Base-by-base conservation (phyloP, 2,797 vertebrate genomes). In the Gymnoscopelus braueri region DNA sequence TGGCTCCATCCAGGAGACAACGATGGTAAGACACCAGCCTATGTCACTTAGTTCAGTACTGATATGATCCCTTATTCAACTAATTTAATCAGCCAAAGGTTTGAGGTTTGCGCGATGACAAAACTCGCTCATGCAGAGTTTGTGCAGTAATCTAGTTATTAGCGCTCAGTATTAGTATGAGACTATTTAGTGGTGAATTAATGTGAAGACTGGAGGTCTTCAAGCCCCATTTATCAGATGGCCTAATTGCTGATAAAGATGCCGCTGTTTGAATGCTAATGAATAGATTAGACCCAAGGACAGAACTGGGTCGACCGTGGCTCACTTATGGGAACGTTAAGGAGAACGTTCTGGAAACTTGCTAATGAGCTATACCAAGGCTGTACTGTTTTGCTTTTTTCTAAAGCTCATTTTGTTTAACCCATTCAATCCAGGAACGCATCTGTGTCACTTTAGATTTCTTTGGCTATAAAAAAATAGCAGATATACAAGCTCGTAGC, bases 1-100 rank as follows among this genome's bases (percentile, higher is more conserved):
- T 89, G 98, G 98, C 56, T 99, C 98, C 26, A 99, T 99, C 89
- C 98, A 99, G 83, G 98, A 99, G 88, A 99, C 98, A 35, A 99
- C 98, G 13, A 99, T 99, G 98, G 98, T 99, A 95, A 96, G 95
- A 81, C 44, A 44, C 24, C 67, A n/a, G 62, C 24, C 56, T 63
- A 5, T 47, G 66, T 14, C 57, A 35, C 19, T 5, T 35, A 13
- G 12, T 52, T 72, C 9, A 4, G 14, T 57, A 80, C 63, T 75
- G 66, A 26, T 29, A 29, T 29, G 26, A 29, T 29, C 26, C 26
- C 3, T 29, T 1, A 29, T 29, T 29, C 26, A 29, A 29, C 26
- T 29, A 29, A 29, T 29, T 19, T 64, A 61, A 86, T 81, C 83
- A 29, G 26, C 26, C 26, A 29, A 29, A 29, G 26, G 26, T 29